phyloP scores from a whole-genome alignment of 2,888 invertebrate species.

The Stegophylla sp. region DNA sequence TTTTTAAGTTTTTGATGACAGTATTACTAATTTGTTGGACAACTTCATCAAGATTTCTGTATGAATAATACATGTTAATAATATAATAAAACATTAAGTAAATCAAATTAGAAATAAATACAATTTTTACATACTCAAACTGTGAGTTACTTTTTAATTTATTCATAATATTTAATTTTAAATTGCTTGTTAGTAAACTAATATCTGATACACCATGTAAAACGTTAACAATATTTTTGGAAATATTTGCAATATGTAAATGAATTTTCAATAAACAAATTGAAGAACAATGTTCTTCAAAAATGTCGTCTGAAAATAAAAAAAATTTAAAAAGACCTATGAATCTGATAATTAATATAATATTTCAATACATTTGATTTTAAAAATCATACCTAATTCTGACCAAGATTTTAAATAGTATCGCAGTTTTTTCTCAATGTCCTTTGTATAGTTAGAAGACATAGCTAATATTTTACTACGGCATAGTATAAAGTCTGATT shows the following conservation, averaged over 20 bases:
- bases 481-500: conserved; percentile 14
- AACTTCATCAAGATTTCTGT: conserved; percentile 2
- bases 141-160: conserved; percentile 15
- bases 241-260: conserved; percentile 38
- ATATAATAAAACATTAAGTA: not conserved
- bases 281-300: conserved; percentile 20
- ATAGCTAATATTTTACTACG: conserved; percentile 39
- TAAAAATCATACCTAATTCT: conserved; percentile 29
- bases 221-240: conserved; percentile 16
- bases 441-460: conserved; percentile 11
- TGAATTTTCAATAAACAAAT: conserved; percentile 35
- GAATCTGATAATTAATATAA: not conserved
- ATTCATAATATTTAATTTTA: conserved; percentile 19
- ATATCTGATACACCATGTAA: conserved; percentile 11
- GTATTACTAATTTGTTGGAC: not conserved
- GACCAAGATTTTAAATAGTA: conserved; percentile 37
- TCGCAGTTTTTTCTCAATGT: conserved; percentile 27
- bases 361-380: not conserved
- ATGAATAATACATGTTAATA: not conserved
- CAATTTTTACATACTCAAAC: not conserved
- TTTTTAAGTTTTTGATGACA: conserved; percentile 21
- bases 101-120: not conserved
- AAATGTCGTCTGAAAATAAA: conserved; percentile 15
- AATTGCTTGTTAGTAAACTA: conserved; percentile 8
- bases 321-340: not conserved